phyloP scores from a whole-genome alignment of 2,888 invertebrate species.

The Idaea straminata region DNA sequence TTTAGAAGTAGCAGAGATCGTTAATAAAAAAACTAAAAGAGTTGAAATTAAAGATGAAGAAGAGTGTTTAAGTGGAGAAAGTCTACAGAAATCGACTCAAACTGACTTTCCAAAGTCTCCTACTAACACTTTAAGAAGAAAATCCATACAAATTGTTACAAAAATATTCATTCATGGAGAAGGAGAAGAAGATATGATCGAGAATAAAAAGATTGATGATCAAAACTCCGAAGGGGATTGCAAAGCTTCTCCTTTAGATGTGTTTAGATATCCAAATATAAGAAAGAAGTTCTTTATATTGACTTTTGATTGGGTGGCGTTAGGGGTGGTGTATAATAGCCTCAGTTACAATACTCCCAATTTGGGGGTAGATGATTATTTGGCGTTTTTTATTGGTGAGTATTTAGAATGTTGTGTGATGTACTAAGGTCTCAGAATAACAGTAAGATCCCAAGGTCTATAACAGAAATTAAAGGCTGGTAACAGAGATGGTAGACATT shows the following conservation, averaged over 20 bases:
- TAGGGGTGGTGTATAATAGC: slow-evolving; percentile 85
- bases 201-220: slow-evolving; percentile 66
- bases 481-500: no score
- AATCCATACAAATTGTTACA: slow-evolving; percentile 59
- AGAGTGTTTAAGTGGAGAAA: slow-evolving; percentile 40
- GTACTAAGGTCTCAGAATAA: neutral
- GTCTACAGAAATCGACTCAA: slow-evolving; percentile 52
- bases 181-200: slow-evolving; percentile 49
- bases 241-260: slow-evolving; percentile 81
- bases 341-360: slow-evolving; percentile 84
- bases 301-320: slow-evolving; percentile 83
- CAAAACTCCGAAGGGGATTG: slow-evolving; percentile 70
- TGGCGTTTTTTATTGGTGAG: slow-evolving; percentile 84
- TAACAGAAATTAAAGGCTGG: no score
- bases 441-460: neutral
- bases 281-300: slow-evolving; percentile 83
- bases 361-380: slow-evolving; percentile 84
- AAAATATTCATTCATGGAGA: slow-evolving; percentile 57
- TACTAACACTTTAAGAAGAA: slow-evolving; percentile 55
- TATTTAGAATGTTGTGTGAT: slow-evolving; percentile 4
- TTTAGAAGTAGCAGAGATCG: slow-evolving; percentile 58
- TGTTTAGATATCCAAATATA: slow-evolving; percentile 83
- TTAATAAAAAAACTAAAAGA: slow-evolving; percentile 48
- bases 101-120: slow-evolving; percentile 53
- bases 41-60: slow-evolving; percentile 44